Evolutionary conservation across 2,113 vertebrate species (phyloP).

Genomic region (Grammomys dolichurus): DNA sequence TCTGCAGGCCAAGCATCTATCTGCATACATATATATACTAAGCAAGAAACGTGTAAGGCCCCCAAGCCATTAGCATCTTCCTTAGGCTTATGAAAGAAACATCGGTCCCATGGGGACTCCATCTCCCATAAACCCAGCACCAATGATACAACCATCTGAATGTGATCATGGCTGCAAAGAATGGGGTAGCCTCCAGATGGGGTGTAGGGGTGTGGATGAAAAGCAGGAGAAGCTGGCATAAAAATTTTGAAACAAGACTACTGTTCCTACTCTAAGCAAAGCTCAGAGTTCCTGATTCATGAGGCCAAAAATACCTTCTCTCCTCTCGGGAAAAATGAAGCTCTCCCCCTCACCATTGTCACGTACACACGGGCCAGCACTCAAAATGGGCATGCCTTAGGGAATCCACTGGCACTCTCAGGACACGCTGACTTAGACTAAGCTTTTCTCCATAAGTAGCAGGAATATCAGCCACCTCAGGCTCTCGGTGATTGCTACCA

Average conservation of each 20-base stretch:
- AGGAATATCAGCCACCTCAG: neutral
- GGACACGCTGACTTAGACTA: neutral
- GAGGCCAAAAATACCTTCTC: neutral
- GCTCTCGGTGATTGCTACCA: neutral
- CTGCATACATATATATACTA: neutral
- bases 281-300: neutral
- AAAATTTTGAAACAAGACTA: rapidly evolving
- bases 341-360: neutral
- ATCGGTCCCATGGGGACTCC: too few relatives aligned
- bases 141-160: rapidly evolving
- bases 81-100: too few relatives aligned
- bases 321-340: neutral
- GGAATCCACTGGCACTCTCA: neutral
- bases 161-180: rapidly evolving
- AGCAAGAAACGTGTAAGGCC: rapidly evolving
- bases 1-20: neutral
- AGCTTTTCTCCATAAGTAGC: neutral
- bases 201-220: neutral
- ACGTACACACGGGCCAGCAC: neutral
- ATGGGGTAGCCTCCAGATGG: neutral
- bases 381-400: neutral
- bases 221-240: neutral
- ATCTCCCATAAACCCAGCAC: neutral
- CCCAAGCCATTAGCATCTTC: rapidly evolving
- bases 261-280: neutral